Evolutionary conservation across 2,113 vertebrate genomes (phyloP), one percentile per base, ranked within the genome.

Genomic region (Heliornis fulica): DNA sequence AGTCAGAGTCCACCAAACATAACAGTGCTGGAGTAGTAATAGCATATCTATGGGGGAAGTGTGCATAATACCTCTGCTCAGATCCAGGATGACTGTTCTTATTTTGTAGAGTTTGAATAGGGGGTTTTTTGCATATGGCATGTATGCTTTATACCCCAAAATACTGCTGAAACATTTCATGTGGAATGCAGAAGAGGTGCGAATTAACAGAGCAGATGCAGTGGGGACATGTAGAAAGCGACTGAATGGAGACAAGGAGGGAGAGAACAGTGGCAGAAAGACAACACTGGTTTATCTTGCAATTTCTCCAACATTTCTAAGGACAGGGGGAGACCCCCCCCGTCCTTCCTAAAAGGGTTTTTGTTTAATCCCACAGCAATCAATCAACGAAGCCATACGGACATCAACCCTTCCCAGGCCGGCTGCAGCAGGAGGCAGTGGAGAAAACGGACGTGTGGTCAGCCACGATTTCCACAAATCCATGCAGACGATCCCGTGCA

Each of bases 381-480:
- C 99, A 98, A 99, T 99, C 98, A 99, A 99, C 7, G 99, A 99
- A 97, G 99, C 99, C 98, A 99, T 99, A 98, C 98, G 97, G 98
- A 99, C 99, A 98, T 99, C 99, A 96, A 99, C 99, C 61, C 98
- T 99, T 98, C 98, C 98, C 93, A 97, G 99, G 93, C 98, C 99
- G 79, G 99, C 99, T 21, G 98, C 99, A 90, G 98, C 98, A n/a
- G 98, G 97, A 97, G 98, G 98, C 51, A 98, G 98, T 48, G 99
- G 99, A 94, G 99, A 99, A 97, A 99, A 99, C 11, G 99, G 99
- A 94, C 98, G 99, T 91, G 98, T 99, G 95, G 98, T 99, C 97
- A 98, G 98, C 97, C 99, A 99, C n/a, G 99, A 99, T 98, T 99
- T 99, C 97, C 98, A 99, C 96, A 99, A 99, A 98, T 98, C 99